Evolutionary conservation across 2,113 vertebrate species (phyloP), one percentile per base, ranked within the genome.

Genomic region (Daubentonia madagascariensis): DNA sequence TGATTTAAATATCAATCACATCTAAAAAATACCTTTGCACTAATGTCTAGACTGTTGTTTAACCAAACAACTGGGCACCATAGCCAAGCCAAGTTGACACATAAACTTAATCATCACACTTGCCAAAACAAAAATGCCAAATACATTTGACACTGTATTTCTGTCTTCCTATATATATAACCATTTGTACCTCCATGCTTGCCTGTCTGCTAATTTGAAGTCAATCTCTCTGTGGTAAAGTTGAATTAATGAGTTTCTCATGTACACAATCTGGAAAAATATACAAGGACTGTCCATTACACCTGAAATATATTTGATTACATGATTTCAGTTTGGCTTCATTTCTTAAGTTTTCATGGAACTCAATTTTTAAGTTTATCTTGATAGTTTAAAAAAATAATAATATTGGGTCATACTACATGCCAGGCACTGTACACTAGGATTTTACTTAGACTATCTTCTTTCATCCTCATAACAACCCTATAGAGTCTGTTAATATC

Each of bases 311-410:
- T 57, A 50, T 57, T 87, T 94, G 30, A 35, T 17, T 87, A 61
- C 1, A 96, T 32, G 43, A 79, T 83, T 96, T 92, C 16, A 75
- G 8, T 93, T 89, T 96, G 68, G 28, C 43, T 94, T 94, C 22
- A 85, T 37, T 59, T 79, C 5, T 78, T 89, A 93, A 17, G 7
- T 93, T 85, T 96, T 86, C 50, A 78, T 17, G 14, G 28, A 57
- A 67, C 17, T 73, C 78, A 54, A 70, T 52, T 95, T 89, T 81
- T 35, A 78, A 68, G 37, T 57, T 91, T 96, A 78, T 70, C 54
- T 84, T 81, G 54, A 52, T 12, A 68, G 8, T 40, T 12, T 81
- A 89, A 92, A 84, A 91, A n/a, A 76, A 73, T 75, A 59, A 28
- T 54, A 57, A 63, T 48, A 80, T 48, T 95, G 57, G 76, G 2